phyloP scores from a whole-genome alignment of 2,113 vertebrate species.

The Cavia porcellus region DNA sequence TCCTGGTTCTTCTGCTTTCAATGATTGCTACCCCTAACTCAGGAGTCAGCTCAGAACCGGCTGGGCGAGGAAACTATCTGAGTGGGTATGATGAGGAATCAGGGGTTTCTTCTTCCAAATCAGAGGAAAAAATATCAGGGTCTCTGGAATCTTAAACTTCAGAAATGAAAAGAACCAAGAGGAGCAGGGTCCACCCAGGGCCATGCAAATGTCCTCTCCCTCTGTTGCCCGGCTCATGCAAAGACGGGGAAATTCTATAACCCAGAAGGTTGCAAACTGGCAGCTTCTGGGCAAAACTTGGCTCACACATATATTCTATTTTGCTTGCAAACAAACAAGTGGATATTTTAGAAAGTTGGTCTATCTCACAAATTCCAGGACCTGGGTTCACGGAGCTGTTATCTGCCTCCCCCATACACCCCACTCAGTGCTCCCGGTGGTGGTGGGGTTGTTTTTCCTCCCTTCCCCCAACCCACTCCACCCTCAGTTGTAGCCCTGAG shows the following conservation, averaged over 20 bases:
- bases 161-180: constrained; percentile 8
- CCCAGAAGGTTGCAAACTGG: background rate
- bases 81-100: background rate
- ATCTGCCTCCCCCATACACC: background rate
- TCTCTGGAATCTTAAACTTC: background rate
- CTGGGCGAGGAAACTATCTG: background rate
- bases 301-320: background rate
- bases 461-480: background rate
- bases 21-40: background rate
- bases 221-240: background rate
- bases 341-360: background rate
- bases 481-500: background rate
- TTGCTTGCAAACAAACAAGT: constrained; percentile 12
- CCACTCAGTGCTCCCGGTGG: background rate
- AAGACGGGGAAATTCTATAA: constrained; percentile 34
- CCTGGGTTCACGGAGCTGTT: background rate
- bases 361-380: background rate
- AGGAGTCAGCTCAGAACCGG: background rate
- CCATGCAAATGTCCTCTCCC: background rate
- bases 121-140: background rate
- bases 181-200: background rate
- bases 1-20: background rate
- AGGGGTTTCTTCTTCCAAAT: background rate
- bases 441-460: background rate
- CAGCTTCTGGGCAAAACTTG: background rate